phyloP scores from a whole-genome alignment of 2,888 invertebrate genomes.

The Corbicula japonica region DNA sequence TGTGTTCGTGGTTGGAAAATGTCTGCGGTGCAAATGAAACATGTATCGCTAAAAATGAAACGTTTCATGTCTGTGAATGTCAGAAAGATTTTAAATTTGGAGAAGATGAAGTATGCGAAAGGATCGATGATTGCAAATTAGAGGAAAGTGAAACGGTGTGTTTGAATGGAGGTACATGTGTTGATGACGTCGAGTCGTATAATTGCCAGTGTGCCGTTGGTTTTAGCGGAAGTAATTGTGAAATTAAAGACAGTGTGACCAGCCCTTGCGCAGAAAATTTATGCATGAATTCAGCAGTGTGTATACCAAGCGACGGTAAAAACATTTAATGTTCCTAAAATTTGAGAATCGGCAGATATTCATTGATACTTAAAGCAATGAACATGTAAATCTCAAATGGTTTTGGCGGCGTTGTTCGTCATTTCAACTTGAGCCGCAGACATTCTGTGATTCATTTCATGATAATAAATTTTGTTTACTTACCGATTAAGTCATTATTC shows the following conservation, averaged over 20 bases:
- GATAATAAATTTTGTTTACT: not conserved
- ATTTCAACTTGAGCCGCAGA: not conserved
- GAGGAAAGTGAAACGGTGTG: slow-evolving; percentile 37
- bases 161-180: slow-evolving; percentile 65
- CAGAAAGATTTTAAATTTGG: slow-evolving; percentile 65
- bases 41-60: slow-evolving; percentile 60
- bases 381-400: not conserved
- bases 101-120: slow-evolving; percentile 59
- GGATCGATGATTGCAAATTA: slow-evolving; percentile 65
- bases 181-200: slow-evolving; percentile 67
- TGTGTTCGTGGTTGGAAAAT: slow-evolving; percentile 50
- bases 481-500: not conserved
- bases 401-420: not conserved
- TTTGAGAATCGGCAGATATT: not conserved
- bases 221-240: slow-evolving; percentile 68
- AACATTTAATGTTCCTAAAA: not conserved
- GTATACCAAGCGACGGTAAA: slow-evolving; percentile 47
- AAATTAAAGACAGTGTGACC: slow-evolving; percentile 40
- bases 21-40: slow-evolving; percentile 68
- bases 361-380: not conserved
- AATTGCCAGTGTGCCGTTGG: slow-evolving; percentile 66
- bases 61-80: slow-evolving; percentile 66
- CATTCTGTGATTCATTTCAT: not conserved
- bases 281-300: slow-evolving; percentile 66
- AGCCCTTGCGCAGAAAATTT: slow-evolving; percentile 60